Percentiles rank a stretch among this genome's conserved stretches.
Conservation (phyloP, 2,797 vertebrate species). For the Vireo griseus region DNA sequence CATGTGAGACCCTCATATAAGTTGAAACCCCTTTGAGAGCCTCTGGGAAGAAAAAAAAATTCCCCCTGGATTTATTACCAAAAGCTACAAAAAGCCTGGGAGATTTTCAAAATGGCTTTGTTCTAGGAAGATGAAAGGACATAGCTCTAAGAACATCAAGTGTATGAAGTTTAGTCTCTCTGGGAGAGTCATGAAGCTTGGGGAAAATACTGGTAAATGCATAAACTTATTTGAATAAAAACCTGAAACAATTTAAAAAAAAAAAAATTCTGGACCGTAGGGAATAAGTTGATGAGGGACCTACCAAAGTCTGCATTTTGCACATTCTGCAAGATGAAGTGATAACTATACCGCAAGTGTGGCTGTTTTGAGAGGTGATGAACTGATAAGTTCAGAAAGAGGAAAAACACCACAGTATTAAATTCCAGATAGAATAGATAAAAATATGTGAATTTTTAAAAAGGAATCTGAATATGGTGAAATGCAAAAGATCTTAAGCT, state of each 20-base stretch:
- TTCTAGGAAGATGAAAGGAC: conserved; percentile 63
- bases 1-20: conserved; percentile 8
- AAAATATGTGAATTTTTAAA: background rate
- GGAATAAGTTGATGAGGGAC: conserved; percentile 13
- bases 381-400: conserved; percentile 4
- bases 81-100: conserved; percentile 62
- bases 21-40: conserved; percentile 23
- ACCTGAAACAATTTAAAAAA: background rate
- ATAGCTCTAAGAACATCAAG: conserved; percentile 47
- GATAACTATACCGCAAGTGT: background rate
- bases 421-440: background rate
- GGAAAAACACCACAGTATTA: background rate
- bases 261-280: background rate
- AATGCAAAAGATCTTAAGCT: background rate
- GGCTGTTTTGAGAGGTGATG: background rate
- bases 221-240: conserved; percentile 55
- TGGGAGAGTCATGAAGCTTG: conserved; percentile 42
- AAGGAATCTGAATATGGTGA: background rate
- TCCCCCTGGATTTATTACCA: conserved; percentile 55
- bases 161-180: conserved; percentile 49
- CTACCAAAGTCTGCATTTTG: conserved; percentile 18
- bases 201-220: conserved; percentile 30
- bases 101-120: conserved; percentile 66
- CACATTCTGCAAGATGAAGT: conserved; percentile 1
- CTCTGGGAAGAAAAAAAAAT: conserved; percentile 8